Evolutionary conservation across 2,113 vertebrate genomes (phyloP).

Genomic region (Siniperca knerii): DNA sequence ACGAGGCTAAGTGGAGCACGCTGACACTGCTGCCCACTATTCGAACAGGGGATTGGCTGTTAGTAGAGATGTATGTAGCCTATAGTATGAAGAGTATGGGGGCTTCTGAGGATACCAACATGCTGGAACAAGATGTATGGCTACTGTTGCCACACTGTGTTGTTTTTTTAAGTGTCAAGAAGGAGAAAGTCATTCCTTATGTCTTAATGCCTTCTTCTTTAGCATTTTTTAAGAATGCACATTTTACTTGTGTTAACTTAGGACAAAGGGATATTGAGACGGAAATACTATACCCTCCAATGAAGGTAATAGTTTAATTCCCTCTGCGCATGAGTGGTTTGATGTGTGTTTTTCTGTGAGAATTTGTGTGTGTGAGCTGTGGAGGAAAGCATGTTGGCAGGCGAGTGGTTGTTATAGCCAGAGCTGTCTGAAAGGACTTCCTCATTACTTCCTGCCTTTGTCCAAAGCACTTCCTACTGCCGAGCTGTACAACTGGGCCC

Average conservation of each 20-base stretch:
- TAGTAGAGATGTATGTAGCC: conserved; percentile 21
- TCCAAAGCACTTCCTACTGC: conserved; percentile 81
- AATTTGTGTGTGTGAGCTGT: conserved; percentile 26
- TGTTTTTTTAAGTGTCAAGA: not conserved
- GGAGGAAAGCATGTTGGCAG: conserved; percentile 58
- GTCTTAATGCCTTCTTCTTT: not conserved
- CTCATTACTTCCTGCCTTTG: conserved; percentile 89
- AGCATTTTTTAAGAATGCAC: not conserved
- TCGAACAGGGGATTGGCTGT: conserved; percentile 28
- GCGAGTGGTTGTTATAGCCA: conserved; percentile 67
- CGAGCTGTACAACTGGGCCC: conserved; percentile 65
- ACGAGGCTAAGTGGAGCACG: conserved; percentile 36
- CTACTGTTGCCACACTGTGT: conserved; percentile 1
- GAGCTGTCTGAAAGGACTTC: conserved; percentile 81
- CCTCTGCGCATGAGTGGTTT: not conserved
- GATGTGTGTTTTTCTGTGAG: conserved; percentile 26
- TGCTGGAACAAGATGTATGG: conserved; percentile 12
- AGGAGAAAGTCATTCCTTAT: not conserved
- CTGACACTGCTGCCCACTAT: conserved; percentile 35
- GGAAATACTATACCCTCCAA: not conserved
- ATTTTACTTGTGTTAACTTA: not conserved
- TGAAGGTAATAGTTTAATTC: conserved; percentile 4
- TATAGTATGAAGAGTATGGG: conserved; percentile 25
- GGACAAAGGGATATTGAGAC: not conserved
- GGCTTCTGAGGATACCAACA: conserved; percentile 40